Evolutionary conservation across 2,888 invertebrate genomes (phyloP), one percentile per base, ranked within the genome.

Genomic region (Drosophila multiciliata): DNA sequence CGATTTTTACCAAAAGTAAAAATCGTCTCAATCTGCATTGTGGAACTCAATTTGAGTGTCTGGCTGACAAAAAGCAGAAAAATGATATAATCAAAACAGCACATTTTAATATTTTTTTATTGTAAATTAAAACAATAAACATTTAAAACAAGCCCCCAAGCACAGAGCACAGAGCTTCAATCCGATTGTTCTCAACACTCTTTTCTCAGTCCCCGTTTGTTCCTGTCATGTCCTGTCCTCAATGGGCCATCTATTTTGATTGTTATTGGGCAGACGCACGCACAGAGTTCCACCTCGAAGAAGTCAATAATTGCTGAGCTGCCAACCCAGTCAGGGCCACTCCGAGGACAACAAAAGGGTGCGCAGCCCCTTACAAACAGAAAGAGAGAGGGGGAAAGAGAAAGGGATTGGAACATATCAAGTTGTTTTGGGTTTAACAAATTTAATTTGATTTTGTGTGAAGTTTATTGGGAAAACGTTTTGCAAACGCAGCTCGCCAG

Each of bases 381-480:
- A 36, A 17, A 26, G 35, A 3, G 26, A 17, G 8, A 26, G 26
- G n/a, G 23, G n/a, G 23, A 40, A 29, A 38, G 36, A 54, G 20
- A 32, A 52, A 35, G 54, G 42, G 52, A 55, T 65, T 62, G 66
- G 69, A 78, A 77, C 89, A 86, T 85, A 85, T 85, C 89, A 85
- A 87, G 82, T 87, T 82, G 84, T 78, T 86, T 84, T 82, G 82
- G 82, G 77, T 87, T 89, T 87, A 89, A 87, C 87, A 87, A 87
- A 87, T 87, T 87, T 87, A 89, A 87, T 87, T 87, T 87, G 89
- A 87, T 87, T 87, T 87, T 89, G 87, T 87, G 89, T 87, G 87
- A 87, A 89, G 87, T 87, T 87, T 87, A 87, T 87, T 87, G 87
- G 85, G 72, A 83, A 87, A 89, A 87, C 87, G 87, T 87, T 87